Conservation (phyloP, 2,888 invertebrate species). For the Cerceris ruficornis region DNA sequence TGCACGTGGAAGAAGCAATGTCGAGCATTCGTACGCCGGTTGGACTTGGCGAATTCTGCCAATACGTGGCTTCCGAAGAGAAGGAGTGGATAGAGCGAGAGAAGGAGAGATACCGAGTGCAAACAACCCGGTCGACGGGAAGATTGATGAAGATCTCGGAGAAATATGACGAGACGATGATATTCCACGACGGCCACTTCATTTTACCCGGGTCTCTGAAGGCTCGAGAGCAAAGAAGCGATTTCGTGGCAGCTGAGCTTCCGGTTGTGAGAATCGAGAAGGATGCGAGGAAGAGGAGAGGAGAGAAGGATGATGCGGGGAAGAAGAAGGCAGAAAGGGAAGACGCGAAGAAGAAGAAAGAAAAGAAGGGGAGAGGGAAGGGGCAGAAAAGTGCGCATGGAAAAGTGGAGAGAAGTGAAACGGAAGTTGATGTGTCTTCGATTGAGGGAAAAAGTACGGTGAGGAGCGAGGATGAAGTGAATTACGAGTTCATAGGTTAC, state of each 20-base stretch:
- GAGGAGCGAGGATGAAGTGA: conserved; percentile 36
- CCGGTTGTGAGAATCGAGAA: not conserved
- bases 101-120: conserved; percentile 45
- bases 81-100: conserved; percentile 82
- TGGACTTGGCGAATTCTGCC: conserved; percentile 84
- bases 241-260: not conserved
- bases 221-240: conserved; percentile 30
- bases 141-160: conserved; percentile 50
- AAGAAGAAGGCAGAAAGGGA: conserved; percentile 15
- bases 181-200: conserved; percentile 68
- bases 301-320: not conserved
- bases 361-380: conserved; percentile 11
- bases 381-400: conserved; percentile 24
- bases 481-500: conserved; percentile 72
- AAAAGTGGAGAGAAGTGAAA: conserved; percentile 14
- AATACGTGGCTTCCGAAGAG: conserved; percentile 83
- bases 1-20: conserved; percentile 40
- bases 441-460: conserved; percentile 35
- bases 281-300: not conserved
- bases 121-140: conserved; percentile 45
- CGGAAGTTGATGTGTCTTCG: conserved; percentile 49
- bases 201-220: conserved; percentile 73
- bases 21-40: conserved; percentile 81
- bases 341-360: conserved; percentile 17
- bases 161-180: conserved; percentile 39